These are phyloP conservation scores for Pica pica DNA, from an alignment of 2,113 vertebrate genomes.

Conservation along the genomic window DNA sequence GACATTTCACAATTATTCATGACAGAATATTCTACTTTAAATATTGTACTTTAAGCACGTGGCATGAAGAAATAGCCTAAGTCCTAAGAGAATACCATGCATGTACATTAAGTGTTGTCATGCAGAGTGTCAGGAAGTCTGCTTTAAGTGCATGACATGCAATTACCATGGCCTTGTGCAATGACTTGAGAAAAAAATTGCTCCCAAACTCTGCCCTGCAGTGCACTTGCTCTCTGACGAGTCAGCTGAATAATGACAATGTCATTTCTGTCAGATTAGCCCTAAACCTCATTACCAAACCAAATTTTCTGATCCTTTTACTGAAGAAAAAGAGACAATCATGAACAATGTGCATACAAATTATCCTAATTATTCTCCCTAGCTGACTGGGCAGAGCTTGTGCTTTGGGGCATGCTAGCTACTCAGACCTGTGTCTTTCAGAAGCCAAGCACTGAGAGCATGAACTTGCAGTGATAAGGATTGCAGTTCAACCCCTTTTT, in stretches of 20 bases:
- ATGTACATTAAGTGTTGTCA: neutral
- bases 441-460: neutral
- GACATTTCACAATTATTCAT: neutral
- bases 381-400: neutral
- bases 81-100: neutral
- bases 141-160: neutral
- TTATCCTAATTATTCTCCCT: neutral
- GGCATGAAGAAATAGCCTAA: neutral
- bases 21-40: neutral
- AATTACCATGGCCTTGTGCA: neutral
- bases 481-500: neutral
- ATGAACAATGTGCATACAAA: neutral
- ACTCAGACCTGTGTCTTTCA: neutral
- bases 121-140: neutral
- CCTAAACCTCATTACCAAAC: neutral
- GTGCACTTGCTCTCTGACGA: neutral
- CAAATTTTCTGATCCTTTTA: neutral
- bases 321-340: neutral
- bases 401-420: neutral
- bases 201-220: neutral
- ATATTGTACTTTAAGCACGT: neutral
- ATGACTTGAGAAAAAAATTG: neutral
- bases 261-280: neutral
- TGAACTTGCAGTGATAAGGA: neutral
- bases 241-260: neutral